Evolutionary conservation across 2,113 vertebrate species (phyloP), one percentile per base, ranked within the genome.

Genomic region (Ovibos moschatus): DNA sequence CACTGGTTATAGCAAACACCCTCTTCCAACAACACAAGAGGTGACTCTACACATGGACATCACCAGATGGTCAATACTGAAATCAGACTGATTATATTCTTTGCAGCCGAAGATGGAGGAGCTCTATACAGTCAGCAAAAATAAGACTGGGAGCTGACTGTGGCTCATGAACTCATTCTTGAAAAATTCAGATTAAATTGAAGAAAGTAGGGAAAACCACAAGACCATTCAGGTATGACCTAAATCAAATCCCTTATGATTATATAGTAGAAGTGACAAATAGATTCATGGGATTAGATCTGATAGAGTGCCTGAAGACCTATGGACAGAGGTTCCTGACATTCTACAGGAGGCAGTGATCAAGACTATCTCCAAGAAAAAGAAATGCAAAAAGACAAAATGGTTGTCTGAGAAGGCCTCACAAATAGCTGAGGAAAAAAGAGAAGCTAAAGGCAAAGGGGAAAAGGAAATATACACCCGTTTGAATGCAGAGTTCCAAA

Each of bases 131-230:
- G 64, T 71, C 17, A 21, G 9, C 17, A 71, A 21, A 71, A 71
- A 21, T 4, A 67, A 71, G n/a, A 71, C 64, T 0, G 0, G 64
- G 64, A 71, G 17, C n/a, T 71, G n/a, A 36, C 64, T 71, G 17
- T 67, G 64, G 64, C 17, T 71, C 9, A 21, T 36, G 9, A 71
- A 36, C 4, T 36, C 9, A 21, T 71, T 71, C 36, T 71, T 36
- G 64, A 19, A 21, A 71, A 71, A 71, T 71, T 71, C 64, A 71
- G 64, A 36, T 71, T 71, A 71, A 36, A 71, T 36, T 36, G 64
- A 71, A 36, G n/a, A 71, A 71, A 71, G 64, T 71, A 71, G 17
- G 2, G n/a, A 71, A 67, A 71, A 71, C 19, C 64, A 71, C 17
- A 1, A 36, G 64, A 71, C 17, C n/a, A 71, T 36, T 36, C 64